Percentiles rank a stretch among this genome's conserved stretches.
phyloP scores from a whole-genome alignment of 2,888 invertebrate species.

The Criorhina ranunculi region DNA sequence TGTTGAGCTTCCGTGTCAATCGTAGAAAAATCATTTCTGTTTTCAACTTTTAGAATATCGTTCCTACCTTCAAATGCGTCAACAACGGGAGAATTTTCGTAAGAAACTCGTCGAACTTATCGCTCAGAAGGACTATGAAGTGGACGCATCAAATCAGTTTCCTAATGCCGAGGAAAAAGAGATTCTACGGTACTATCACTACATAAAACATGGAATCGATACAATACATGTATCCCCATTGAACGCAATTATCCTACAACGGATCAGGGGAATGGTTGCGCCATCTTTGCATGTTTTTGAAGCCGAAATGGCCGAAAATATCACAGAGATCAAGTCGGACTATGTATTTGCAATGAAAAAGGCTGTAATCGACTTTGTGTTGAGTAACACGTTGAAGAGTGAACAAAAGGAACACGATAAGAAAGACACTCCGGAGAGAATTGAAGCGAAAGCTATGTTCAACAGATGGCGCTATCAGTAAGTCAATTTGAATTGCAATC shows the following conservation, averaged over 20 bases:
- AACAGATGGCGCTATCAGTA: constrained; percentile 88
- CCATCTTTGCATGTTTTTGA: constrained; percentile 87
- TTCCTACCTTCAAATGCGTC: constrained; percentile 89
- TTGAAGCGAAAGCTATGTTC: constrained; percentile 87
- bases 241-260: constrained; percentile 89
- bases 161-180: constrained; percentile 89
- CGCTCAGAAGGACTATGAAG: constrained; percentile 85
- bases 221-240: constrained; percentile 95
- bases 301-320: constrained; percentile 86
- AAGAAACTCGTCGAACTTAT: constrained; percentile 91
- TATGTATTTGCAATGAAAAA: constrained; percentile 95
- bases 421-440: constrained; percentile 83
- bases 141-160: constrained; percentile 82
- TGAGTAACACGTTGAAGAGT: constrained; percentile 89
- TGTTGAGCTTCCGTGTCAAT: neutral
- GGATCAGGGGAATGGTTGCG: constrained; percentile 89
- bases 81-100: constrained; percentile 93
- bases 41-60: constrained; percentile 85
- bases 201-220: constrained; percentile 95
- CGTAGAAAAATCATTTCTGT: neutral
- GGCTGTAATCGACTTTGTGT: constrained; percentile 95
- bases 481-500: constrained; percentile 53
- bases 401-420: constrained; percentile 75
- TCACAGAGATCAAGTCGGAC: constrained; percentile 93
- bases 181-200: constrained; percentile 93